Percentiles rank a stretch among this genome's conserved stretches.
phyloP scores from a whole-genome alignment of 2,113 vertebrate species.

The Lasiurus borealis region DNA sequence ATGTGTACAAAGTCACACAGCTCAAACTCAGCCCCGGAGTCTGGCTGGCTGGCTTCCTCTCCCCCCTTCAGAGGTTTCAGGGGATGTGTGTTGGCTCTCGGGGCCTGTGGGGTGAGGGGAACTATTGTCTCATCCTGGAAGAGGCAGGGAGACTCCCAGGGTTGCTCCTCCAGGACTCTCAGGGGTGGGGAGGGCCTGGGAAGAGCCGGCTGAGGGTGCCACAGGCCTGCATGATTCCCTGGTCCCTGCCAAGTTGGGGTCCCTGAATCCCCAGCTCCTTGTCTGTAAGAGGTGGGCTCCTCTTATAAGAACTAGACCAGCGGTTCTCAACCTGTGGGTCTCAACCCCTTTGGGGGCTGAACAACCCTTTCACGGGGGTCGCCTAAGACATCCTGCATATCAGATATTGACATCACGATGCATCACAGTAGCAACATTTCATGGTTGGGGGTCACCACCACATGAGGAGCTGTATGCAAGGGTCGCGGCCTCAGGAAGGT shows the following conservation, averaged over 20 bases:
- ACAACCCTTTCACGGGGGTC: too few relatives aligned
- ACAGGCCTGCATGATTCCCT: neutral
- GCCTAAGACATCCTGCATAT: too few relatives aligned
- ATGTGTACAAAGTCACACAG: neutral
- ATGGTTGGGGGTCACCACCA: too few relatives aligned
- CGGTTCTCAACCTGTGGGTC: too few relatives aligned
- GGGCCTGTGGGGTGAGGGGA: neutral
- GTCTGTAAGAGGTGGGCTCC: too few relatives aligned
- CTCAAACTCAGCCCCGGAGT: neutral
- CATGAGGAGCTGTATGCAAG: too few relatives aligned
- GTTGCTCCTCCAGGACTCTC: too few relatives aligned
- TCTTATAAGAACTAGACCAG: neutral
- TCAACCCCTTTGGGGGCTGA: too few relatives aligned
- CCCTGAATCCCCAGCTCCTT: neutral
- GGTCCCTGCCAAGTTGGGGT: neutral
- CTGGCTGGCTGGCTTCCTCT: neutral
- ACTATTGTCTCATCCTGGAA: neutral
- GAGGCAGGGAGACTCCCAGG: too few relatives aligned
- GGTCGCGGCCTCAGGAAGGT: too few relatives aligned
- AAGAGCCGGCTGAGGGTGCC: neutral
- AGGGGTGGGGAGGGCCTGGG: neutral
- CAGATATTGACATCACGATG: too few relatives aligned
- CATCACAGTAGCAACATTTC: too few relatives aligned
- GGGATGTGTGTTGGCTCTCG: neutral
- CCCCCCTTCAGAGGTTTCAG: neutral